Conservation (phyloP, 2,113 vertebrate genomes). For the Channa argus region DNA sequence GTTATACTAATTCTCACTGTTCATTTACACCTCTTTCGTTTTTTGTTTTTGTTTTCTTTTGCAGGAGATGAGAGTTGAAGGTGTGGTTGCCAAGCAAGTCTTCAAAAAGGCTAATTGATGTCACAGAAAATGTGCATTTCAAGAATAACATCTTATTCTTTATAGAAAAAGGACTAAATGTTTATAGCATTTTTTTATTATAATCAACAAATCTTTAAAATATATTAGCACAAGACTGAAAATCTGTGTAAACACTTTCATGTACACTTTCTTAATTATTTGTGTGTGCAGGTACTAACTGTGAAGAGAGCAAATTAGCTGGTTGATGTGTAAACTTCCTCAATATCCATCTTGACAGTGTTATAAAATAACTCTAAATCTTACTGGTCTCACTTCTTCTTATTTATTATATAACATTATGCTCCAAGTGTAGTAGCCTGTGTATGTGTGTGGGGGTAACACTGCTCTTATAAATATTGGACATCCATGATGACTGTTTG, state of each 20-base stretch:
- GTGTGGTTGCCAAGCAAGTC: slow-evolving; percentile 88
- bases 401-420: slow-evolving; percentile 18
- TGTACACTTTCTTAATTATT: slow-evolving; percentile 5
- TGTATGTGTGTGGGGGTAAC: background rate
- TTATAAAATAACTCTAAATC: slow-evolving; percentile 50
- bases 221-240: slow-evolving; percentile 3
- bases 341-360: slow-evolving; percentile 16
- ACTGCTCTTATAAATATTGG: background rate
- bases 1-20: slow-evolving; percentile 4
- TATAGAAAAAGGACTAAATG: slow-evolving; percentile 10
- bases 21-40: background rate
- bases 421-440: too few relatives aligned
- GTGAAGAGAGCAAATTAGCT: slow-evolving; percentile 19
- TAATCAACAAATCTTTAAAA: slow-evolving; percentile 25
- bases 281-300: slow-evolving; percentile 23
- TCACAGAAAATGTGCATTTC: background rate
- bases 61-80: slow-evolving; percentile 90
- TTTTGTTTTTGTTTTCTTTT: slow-evolving; percentile 36
- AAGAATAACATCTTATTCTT: slow-evolving; percentile 12
- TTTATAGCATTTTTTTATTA: slow-evolving; percentile 41
- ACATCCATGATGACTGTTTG: background rate
- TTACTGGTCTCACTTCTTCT: background rate
- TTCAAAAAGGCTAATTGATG: slow-evolving; percentile 89
- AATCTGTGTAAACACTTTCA: slow-evolving; percentile 20
- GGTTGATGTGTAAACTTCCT: slow-evolving; percentile 52